These are phyloP conservation scores for Myotis brandtii DNA, from an alignment of 2,113 vertebrate species.

Conservation along the genomic window DNA sequence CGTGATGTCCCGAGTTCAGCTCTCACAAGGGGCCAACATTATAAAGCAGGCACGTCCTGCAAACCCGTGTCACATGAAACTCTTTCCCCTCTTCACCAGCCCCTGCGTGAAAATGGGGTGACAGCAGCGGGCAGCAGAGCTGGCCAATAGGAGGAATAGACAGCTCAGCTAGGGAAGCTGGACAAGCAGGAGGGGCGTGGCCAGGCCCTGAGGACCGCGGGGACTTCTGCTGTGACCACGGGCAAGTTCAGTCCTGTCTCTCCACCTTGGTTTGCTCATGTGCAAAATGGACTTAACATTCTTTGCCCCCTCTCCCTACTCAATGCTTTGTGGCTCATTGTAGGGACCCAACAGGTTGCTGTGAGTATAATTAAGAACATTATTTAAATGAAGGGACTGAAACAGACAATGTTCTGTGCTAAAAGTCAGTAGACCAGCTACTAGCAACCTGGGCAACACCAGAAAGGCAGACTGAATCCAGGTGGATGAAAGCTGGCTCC, in stretches of 20 bases:
- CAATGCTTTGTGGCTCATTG: neutral
- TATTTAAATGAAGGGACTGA: neutral
- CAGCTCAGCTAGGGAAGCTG: neutral
- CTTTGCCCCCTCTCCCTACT: neutral
- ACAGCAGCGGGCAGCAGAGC: neutral
- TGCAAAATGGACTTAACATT: neutral
- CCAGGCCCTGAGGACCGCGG: fast-evolving
- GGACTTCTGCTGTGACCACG: neutral
- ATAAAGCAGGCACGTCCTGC: neutral
- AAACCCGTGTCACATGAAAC: neutral
- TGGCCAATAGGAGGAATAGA: too few species aligned
- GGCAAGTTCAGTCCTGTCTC: neutral
- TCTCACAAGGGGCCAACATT: too few species aligned
- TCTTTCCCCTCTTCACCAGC: neutral
- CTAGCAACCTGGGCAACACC: neutral
- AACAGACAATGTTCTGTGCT: neutral
- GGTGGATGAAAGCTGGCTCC: neutral
- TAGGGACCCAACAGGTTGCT: neutral
- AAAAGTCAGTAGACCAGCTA: neutral
- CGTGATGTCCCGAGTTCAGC: neutral
- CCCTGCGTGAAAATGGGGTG: neutral
- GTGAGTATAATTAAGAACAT: neutral
- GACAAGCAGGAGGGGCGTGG: neutral
- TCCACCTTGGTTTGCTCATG: neutral
- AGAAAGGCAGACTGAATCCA: neutral